Conservation (phyloP, 2,888 invertebrate species). For the Philereme vetulata region DNA sequence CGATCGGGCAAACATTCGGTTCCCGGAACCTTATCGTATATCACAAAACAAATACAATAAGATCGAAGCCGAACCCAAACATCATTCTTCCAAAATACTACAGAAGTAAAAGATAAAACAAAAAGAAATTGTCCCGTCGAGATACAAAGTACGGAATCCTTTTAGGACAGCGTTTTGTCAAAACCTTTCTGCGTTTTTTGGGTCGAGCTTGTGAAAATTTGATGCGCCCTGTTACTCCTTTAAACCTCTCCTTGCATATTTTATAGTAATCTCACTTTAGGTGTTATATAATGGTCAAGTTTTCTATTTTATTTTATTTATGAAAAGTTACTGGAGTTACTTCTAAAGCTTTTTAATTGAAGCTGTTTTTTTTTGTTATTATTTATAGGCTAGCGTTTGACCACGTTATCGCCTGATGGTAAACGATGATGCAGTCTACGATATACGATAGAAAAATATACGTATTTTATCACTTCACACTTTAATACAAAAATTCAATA, state of each 20-base stretch:
- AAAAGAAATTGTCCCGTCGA: conserved; percentile 62
- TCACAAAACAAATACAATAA: conserved; percentile 41
- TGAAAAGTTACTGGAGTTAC: no score
- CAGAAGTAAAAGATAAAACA: conserved; percentile 60
- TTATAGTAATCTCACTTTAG: conserved; percentile 48
- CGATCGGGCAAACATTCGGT: conserved; percentile 27
- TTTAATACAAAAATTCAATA: no score
- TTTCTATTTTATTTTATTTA: conserved; percentile 11
- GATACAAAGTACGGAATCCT: conserved; percentile 62
- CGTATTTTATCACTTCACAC: no score
- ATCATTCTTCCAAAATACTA: conserved; percentile 41
- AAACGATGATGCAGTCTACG: no score
- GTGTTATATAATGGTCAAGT: conserved; percentile 39
- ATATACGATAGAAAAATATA: no score
- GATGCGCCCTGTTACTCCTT: conserved; percentile 54
- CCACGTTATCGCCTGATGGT: no score
- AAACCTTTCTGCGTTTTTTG: conserved; percentile 51
- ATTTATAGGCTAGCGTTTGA: no score
- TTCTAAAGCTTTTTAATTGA: conserved; percentile 11
- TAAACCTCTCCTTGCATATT: conserved; percentile 51
- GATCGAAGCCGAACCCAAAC: conserved; percentile 36
- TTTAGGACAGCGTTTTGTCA: conserved; percentile 64
- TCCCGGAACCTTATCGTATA: conserved; percentile 35
- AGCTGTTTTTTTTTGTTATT: no score
- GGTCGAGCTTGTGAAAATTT: conserved; percentile 55